A percentile compares a stretch with the other conserved stretches of the same genome.
Evolutionary conservation across 1,140 invertebrate genomes (phyloP).

Genomic region (Trichomalopsis sarcophagae): DNA sequence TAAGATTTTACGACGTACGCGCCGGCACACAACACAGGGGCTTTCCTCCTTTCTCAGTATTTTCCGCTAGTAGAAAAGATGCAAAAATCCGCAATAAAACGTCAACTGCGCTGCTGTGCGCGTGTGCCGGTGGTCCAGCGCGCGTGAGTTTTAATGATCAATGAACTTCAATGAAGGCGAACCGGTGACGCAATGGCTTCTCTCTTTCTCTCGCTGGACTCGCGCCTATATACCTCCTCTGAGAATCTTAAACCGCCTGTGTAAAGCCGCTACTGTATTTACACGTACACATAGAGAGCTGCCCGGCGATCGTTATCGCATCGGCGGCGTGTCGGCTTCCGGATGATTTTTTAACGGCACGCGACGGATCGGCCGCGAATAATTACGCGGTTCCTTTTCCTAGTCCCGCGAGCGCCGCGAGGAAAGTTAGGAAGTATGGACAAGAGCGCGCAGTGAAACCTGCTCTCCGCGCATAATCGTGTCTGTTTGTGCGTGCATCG

Average conservation of each 20-base stretch:
- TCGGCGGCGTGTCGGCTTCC: constrained; percentile 26
- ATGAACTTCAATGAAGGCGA: constrained; percentile 37
- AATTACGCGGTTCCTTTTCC: constrained; percentile 46
- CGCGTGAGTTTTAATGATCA: constrained; percentile 42
- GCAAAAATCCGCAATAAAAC: constrained; percentile 4
- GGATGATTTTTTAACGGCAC: constrained; percentile 42
- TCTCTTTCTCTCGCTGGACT: neutral
- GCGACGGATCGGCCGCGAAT: constrained; percentile 29
- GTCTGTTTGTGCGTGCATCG: no score
- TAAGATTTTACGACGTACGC: neutral
- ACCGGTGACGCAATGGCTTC: constrained; percentile 15
- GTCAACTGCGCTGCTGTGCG: neutral
- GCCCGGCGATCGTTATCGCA: constrained; percentile 37
- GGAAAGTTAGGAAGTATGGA: constrained; percentile 49
- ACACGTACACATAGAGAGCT: neutral
- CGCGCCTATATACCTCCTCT: neutral
- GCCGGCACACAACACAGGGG: neutral
- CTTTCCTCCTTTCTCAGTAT: constrained; percentile 10
- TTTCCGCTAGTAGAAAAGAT: neutral
- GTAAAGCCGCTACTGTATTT: neutral
- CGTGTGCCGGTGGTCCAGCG: neutral
- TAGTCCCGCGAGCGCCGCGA: neutral
- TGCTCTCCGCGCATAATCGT: neutral
- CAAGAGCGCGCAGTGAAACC: constrained; percentile 20
- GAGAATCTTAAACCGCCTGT: neutral